Evolutionary conservation across 1,140 invertebrate genomes (phyloP).

Genomic region (Ceratina australensis): DNA sequence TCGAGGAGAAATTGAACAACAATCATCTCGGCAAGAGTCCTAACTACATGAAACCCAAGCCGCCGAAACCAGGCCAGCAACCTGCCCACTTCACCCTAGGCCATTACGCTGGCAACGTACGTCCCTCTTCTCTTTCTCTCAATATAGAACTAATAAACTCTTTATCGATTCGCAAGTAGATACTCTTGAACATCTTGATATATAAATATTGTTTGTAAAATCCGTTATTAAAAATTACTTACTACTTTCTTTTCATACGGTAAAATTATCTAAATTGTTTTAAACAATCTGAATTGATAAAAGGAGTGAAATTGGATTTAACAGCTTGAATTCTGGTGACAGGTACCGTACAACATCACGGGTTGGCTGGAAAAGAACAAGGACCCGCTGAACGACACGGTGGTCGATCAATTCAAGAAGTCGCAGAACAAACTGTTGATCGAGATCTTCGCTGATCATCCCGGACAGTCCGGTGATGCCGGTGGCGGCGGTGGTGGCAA

Average conservation of each 20-base stretch:
- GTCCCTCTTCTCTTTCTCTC: constrained; percentile 65
- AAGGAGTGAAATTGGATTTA: too few relatives aligned
- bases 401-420: constrained; percentile 98
- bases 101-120: constrained; percentile 99
- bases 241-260: too few relatives aligned
- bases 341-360: constrained; percentile 98
- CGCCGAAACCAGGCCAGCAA: constrained; percentile 96
- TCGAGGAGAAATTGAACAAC: constrained; percentile 98
- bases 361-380: constrained; percentile 99
- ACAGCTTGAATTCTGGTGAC: background rate
- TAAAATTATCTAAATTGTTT: too few relatives aligned
- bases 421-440: constrained; percentile 91
- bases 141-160: background rate
- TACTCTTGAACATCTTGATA: too few relatives aligned
- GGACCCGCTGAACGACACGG: constrained; percentile 99
- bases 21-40: constrained; percentile 99
- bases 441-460: constrained; percentile 96
- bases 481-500: constrained; percentile 88
- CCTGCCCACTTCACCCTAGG: constrained; percentile 98
- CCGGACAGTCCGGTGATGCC: constrained; percentile 92
- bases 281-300: background rate
- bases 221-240: too few relatives aligned
- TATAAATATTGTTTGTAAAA: too few relatives aligned
- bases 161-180: too few relatives aligned
- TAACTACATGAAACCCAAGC: constrained; percentile 98